Conservation (phyloP, 2,113 vertebrate genomes). For the Crotalus viridis region DNA sequence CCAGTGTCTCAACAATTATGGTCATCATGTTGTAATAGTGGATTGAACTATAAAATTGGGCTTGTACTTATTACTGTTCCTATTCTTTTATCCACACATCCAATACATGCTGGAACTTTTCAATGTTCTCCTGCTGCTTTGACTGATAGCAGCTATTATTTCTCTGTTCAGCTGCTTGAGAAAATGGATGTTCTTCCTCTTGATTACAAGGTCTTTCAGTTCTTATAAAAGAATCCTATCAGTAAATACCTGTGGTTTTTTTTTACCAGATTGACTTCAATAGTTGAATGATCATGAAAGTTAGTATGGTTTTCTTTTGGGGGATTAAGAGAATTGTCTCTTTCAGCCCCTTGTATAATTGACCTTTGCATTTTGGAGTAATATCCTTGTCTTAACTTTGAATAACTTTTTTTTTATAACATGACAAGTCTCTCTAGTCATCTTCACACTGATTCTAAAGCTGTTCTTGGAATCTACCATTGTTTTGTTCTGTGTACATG, state of each 20-base stretch:
- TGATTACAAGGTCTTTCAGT: not conserved
- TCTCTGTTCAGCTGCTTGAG: not conserved
- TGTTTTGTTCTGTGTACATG: not conserved
- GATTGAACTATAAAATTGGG: not conserved
- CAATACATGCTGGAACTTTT: not conserved
- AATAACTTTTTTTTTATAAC: not conserved
- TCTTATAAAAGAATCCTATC: not conserved
- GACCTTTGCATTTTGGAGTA: not conserved
- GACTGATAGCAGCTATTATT: not conserved
- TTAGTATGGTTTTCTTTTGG: not conserved
- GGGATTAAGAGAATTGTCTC: not conserved
- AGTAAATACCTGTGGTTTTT: not conserved
- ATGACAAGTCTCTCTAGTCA: not conserved
- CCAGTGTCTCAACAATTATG: not conserved
- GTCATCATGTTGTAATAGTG: not conserved
- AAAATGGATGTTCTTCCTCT: not conserved
- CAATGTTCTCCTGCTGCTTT: not conserved
- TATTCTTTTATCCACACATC: not conserved
- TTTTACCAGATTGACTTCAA: not conserved
- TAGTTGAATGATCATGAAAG: not conserved
- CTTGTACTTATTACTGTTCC: not conserved
- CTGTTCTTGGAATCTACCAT: not conserved
- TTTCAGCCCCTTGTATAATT: not conserved
- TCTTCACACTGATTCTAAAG: not conserved
- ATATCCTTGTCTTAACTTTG: not conserved